A percentile compares a stretch with the other conserved stretches of the same genome.
Conservation (phyloP, 1,140 invertebrate species). For the Coptotermes formosanus region DNA sequence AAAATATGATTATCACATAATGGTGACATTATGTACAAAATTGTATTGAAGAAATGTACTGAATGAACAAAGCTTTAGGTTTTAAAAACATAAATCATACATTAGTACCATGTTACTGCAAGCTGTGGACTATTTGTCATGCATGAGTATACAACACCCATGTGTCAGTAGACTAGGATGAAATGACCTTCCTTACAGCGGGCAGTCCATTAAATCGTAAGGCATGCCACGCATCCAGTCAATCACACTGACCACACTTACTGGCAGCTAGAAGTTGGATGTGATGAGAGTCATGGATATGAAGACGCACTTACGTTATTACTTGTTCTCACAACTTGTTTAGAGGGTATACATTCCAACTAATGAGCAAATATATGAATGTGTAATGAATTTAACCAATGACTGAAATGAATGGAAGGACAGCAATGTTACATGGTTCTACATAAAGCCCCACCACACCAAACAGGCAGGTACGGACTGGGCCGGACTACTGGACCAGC, state of each 20-base stretch:
- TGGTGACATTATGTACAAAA: neutral
- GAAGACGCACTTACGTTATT: neutral
- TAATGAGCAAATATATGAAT: constrained; percentile 13
- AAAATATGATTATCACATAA: no score
- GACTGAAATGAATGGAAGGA: neutral
- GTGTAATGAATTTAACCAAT: neutral
- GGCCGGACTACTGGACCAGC: neutral
- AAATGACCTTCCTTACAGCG: neutral
- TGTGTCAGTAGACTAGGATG: neutral
- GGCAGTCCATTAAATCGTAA: neutral
- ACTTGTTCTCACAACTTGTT: neutral
- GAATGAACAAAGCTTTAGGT: neutral
- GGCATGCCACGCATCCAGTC: neutral
- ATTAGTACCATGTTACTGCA: neutral
- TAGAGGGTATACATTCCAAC: neutral
- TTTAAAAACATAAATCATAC: neutral
- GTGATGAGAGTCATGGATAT: neutral
- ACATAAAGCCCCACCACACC: constrained; percentile 37
- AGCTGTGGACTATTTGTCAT: neutral
- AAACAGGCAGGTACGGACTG: neutral
- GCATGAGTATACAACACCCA: neutral
- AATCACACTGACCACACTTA: neutral
- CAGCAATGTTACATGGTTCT: constrained; percentile 24
- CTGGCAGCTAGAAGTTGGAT: neutral
- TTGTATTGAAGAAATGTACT: no score